Base-by-base conservation (phyloP, 1,140 invertebrate species). In the Hylyphantes graminicola region DNA sequence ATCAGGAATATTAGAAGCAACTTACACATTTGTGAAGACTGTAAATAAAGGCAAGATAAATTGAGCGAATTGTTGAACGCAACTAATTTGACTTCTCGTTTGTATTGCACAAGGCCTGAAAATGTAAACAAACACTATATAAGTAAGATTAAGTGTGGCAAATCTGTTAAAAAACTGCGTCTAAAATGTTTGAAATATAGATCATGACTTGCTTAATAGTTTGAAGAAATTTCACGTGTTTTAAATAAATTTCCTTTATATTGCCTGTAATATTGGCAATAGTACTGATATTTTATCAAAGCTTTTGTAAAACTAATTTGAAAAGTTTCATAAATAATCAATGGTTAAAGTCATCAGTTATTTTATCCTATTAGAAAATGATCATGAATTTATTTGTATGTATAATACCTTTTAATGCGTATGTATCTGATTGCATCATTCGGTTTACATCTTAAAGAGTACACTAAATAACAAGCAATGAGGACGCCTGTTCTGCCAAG, bases 381-480 rank as follows among this genome's bases (percentile, higher is more conserved):
- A 35, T 35, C 35, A 35, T 8, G 61, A 7, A 63, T 63, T 17
- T 63, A 19, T 15, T 19, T 7, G 21, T 65, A 21, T 17, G 35
- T 4, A 74, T 48, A 21, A 61, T 79, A 91, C 68, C 95, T 90
- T 89, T 94, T 94, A 86, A 93, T 92, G 75, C 95, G 90, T n/a
- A 97, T 94, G 87, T 94, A 93, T 70, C 94, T 92, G 82, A 97
- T 95, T 1, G 95, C 95, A 85, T 95, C 94, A 87, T 94, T 94
- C 2, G 95, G 94, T 57, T 92, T 90, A 35, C 96, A 93, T 86
- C 95, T 90, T 86, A 95, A 91, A 51, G 93, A 93, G 89, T 94
- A 96, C 13, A 97, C 93, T 12, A 97, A 91, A 90, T 95, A 96
- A 89, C 94, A 96, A 0, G 95, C 94, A 86, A 97, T 96, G 15